Evolutionary conservation across 2,113 vertebrate genomes (phyloP), one percentile per base, ranked within the genome.

Genomic region (Neogobius melanostomus): DNA sequence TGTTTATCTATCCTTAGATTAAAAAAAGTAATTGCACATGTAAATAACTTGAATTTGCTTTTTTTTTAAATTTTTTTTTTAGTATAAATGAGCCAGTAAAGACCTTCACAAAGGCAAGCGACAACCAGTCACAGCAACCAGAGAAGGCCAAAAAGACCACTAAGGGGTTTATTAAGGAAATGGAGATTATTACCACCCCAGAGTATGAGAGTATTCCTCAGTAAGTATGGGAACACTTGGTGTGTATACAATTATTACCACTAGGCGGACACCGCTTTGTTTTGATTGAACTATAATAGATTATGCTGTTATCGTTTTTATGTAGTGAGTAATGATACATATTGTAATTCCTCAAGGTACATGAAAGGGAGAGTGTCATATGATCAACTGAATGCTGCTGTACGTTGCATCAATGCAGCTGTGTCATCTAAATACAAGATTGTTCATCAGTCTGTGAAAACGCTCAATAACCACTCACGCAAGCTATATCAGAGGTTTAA

Each of bases 401-500:
- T 97, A 62, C 64, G 92, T 71, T 91, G 89, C 64, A 76, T 99
- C 0, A 99, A 99, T 83, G 81, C 90, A 8, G 92, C 96, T 0
- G 67, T 95, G 15, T 61, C 69, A 5, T 76, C 75, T 46, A 99
- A 98, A 74, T 97, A 98, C 69, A 95, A 91, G 83, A 95, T 99
- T 73, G 0, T 97, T 15, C 77, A 87, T 21, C 94, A 95, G 50
- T 76, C 95, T 0, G 3, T 77, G 28, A 95, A 89, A 70, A 80
- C 76, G 0, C 79, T 97, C 84, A 94, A 8, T 75, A 88, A 80
- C 11, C 1, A 77, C 0, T 5, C 53, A 16, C 93, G 92, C 59
- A 94, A 86, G 28, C 94, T 96, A 14, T 92, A 94, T 44, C 86
- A 93, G 81, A 91, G 93, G 57, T 98, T 95, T 75, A 87, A 93